Conservation (phyloP, 1,140 invertebrate species). For the Octopus bimaculoides region DNA sequence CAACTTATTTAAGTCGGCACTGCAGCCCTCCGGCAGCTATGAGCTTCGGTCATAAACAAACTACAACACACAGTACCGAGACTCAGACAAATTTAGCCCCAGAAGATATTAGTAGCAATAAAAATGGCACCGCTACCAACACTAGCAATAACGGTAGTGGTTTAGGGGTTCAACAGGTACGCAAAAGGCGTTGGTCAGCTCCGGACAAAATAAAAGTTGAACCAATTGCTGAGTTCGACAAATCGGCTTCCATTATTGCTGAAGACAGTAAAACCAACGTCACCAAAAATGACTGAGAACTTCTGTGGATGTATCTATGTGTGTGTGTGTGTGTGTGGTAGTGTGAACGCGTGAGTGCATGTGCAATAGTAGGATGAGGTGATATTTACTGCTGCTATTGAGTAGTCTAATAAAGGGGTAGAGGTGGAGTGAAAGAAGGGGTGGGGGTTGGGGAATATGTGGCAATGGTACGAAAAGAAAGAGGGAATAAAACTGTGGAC, state of each 20-base stretch:
- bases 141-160: background rate
- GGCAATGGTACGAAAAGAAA: too few species aligned
- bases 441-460: too few species aligned
- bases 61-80: slow-evolving; percentile 15
- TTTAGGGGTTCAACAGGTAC: slow-evolving; percentile 26
- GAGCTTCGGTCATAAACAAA: slow-evolving; percentile 15
- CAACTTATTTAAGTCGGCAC: background rate
- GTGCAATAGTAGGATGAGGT: too few species aligned
- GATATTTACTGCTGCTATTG: too few species aligned
- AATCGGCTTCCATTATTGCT: background rate
- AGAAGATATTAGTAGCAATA: slow-evolving; percentile 10
- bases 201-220: slow-evolving; percentile 35
- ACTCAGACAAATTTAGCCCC: slow-evolving; percentile 6
- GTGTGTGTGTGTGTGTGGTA: too few species aligned
- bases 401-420: too few species aligned
- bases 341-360: too few species aligned
- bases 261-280: too few species aligned
- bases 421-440: too few species aligned
- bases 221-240: slow-evolving; percentile 1
- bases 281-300: too few species aligned
- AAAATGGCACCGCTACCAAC: slow-evolving; percentile 7
- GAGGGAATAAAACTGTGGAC: too few species aligned
- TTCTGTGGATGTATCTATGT: too few species aligned
- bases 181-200: slow-evolving; percentile 51
- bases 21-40: slow-evolving; percentile 1